Base-by-base conservation (phyloP, 2,113 vertebrate genomes). In the Connochaetes taurinus region DNA sequence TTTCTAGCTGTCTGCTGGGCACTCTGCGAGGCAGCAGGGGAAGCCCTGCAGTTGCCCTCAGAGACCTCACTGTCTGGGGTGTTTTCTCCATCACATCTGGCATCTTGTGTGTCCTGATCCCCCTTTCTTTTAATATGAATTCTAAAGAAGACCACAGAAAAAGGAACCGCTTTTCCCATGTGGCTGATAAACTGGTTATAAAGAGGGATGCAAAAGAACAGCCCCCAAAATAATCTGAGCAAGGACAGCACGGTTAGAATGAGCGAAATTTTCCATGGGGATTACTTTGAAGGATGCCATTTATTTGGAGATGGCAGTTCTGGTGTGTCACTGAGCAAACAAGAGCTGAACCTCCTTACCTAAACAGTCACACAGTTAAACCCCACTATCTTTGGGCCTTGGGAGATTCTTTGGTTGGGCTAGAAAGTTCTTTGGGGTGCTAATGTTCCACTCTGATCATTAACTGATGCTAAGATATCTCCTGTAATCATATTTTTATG, bases 231-330 rank as follows among this genome's bases (percentile, higher is more conserved):
- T 40, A 43, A 90, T 33, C 27, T 7, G 15, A 93, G 14, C 31
- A 33, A 36, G 9, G 27, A 16, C 40, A 58, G 16, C 15, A 2
- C 2, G 25, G 19, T 29, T 88, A 29, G 60, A 92, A 95, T n/a
- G 52, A 53, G 33, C 0, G 0, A 1, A 33, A 29, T 27, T 55
- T 47, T 83, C 33, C 0, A 1, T 23, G 58, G 40, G 55, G 33
- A 87, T 58, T 27, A 57, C 25, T 21, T 8, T 19, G 82, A 36
- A 71, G 58, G 76, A 82, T 43, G 11, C 11, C 4, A 0, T 92
- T 91, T 78, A 74, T n/a, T 55, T 89, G 29, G 91, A 91, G 86
- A 52, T 19, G 76, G 47, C 27, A 43, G 12, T 71, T 43, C 58
- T 47, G 40, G 31, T 7, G 1, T 50, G 80, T 84, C 64, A 17